A percentile compares a stretch with the other conserved stretches of the same genome.
Evolutionary conservation across 2,797 vertebrate species (phyloP).

Genomic region (Macrochelys suwanniensis): DNA sequence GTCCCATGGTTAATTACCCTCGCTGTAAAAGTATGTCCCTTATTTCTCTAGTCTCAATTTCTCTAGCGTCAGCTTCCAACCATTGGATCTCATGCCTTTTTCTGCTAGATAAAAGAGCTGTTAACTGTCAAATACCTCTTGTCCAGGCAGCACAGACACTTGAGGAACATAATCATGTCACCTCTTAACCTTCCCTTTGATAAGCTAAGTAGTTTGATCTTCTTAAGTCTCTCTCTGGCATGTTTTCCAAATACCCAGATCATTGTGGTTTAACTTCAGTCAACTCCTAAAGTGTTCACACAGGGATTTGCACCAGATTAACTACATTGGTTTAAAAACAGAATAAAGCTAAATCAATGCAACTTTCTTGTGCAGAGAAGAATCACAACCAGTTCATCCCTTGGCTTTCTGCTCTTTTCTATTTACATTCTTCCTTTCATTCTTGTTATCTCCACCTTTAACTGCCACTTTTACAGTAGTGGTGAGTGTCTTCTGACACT

Average conservation of each 20-base stretch:
- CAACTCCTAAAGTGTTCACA: conserved; percentile 55
- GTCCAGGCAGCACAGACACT: not conserved
- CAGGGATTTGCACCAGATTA: conserved; percentile 67
- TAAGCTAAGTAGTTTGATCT: not conserved
- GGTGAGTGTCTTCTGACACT: not conserved
- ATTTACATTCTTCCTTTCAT: not conserved
- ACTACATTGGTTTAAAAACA: conserved; percentile 64
- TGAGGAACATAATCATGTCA: conserved; percentile 56
- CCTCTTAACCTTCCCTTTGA: conserved; percentile 43
- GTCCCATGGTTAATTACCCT: not conserved
- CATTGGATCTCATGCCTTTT: not conserved
- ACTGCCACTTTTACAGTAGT: not conserved
- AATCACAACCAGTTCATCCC: conserved; percentile 43
- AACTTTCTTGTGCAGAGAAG: conserved; percentile 53
- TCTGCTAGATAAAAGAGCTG: conserved; percentile 47
- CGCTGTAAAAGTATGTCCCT: not conserved
- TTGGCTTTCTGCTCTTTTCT: not conserved
- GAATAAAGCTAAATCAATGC: conserved; percentile 40
- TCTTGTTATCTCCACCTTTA: conserved; percentile 13
- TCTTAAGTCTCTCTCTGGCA: not conserved
- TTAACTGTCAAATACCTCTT: conserved; percentile 41
- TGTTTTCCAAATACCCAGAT: conserved; percentile 36
- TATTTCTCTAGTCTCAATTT: not conserved
- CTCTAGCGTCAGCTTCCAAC: conserved; percentile 25
- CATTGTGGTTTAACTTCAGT: conserved; percentile 57